Conservation (phyloP, 2,888 invertebrate genomes). For the Leucoptera coffeella region DNA sequence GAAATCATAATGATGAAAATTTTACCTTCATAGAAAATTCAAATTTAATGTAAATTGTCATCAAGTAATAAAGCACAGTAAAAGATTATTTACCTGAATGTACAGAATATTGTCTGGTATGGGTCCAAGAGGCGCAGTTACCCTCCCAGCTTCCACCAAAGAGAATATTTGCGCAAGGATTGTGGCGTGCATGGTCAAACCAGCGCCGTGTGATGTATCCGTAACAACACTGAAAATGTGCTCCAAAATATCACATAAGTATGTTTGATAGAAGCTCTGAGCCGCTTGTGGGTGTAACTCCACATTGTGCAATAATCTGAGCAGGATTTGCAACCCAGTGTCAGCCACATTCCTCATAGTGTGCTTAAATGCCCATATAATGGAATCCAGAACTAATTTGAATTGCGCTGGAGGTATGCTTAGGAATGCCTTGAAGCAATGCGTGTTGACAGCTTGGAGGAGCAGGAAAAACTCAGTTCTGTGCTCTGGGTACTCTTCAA, state of each 20-base stretch:
- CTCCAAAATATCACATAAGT: conserved; percentile 95
- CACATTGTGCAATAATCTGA: conserved; percentile 85
- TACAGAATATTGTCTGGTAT: conserved; percentile 74
- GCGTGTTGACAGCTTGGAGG: conserved; percentile 84
- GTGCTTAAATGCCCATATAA: conserved; percentile 99
- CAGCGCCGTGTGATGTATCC: conserved; percentile 95
- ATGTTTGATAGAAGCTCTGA: conserved; percentile 97
- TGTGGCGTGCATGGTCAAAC: conserved; percentile 93
- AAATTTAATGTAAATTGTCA: too few relatives aligned
- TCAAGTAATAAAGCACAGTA: too few relatives aligned
- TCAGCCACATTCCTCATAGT: conserved; percentile 99
- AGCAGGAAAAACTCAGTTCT: conserved; percentile 96
- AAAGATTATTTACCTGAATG: conserved; percentile 67
- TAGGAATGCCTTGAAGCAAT: conserved; percentile 94
- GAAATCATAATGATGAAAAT: too few relatives aligned
- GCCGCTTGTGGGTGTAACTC: conserved; percentile 83
- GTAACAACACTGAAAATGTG: conserved; percentile 98
- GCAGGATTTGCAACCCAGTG: conserved; percentile 85
- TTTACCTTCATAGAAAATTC: too few relatives aligned
- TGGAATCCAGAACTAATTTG: conserved; percentile 95
- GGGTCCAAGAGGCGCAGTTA: conserved; percentile 79
- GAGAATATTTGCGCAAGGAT: conserved; percentile 96
- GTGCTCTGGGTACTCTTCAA: conserved; percentile 98
- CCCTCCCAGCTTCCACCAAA: conserved; percentile 84
- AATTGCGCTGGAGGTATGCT: conserved; percentile 95